These are phyloP conservation scores for Porites lutea DNA, from an alignment of 64 coral and sea anemone species.

Conservation along the genomic window DNA sequence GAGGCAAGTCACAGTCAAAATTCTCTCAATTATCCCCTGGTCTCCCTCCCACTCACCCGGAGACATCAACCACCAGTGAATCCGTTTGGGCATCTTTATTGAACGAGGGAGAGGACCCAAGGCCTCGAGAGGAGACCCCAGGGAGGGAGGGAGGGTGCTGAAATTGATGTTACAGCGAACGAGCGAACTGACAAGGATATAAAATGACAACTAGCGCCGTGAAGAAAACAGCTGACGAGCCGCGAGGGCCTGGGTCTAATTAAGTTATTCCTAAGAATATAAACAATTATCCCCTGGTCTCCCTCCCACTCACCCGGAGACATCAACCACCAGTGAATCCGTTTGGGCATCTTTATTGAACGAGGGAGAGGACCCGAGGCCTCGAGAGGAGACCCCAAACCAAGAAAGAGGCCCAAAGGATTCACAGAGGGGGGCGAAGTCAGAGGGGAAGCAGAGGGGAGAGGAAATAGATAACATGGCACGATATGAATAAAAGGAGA, in stretches of 20 bases:
- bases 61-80: not conserved
- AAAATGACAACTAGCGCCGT: no score
- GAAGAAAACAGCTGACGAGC: no score
- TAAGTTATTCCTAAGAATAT: no score
- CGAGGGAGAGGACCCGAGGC: not conserved
- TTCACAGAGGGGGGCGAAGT: not conserved
- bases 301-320: not conserved
- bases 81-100: constrained; percentile 34
- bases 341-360: constrained; percentile 31
- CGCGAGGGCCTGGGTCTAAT: no score
- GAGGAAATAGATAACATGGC: no score
- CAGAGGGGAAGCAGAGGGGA: no score
- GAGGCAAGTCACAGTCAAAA: not conserved
- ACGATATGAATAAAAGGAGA: no score
- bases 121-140: constrained; percentile 3
- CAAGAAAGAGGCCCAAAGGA: constrained; percentile 37
- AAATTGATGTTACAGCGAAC: no score
- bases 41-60: not conserved
- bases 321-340: not conserved
- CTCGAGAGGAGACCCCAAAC: constrained; percentile 9
- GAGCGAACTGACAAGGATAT: no score
- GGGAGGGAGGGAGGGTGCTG: not conserved
- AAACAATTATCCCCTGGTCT: no score
- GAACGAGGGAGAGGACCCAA: not conserved
- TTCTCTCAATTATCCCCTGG: constrained; percentile 28